Evolutionary conservation across 1,140 invertebrate genomes (phyloP).

Genomic region (Zaprionus inermis): DNA sequence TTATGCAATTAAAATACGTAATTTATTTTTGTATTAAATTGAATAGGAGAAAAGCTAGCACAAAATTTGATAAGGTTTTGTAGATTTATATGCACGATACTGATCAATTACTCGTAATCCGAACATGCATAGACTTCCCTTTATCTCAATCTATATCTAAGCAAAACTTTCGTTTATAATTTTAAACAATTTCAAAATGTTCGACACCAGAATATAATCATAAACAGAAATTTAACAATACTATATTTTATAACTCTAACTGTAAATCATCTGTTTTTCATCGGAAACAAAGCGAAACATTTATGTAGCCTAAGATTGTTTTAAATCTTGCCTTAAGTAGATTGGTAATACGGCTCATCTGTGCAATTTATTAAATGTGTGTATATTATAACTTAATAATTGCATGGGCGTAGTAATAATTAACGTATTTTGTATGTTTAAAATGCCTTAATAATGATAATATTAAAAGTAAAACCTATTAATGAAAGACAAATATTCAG

Average conservation of each 20-base stretch:
- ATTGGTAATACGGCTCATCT: conserved; percentile 56
- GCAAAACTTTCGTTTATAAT: conserved; percentile 21
- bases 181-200: conserved; percentile 7
- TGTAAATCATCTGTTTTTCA: conserved; percentile 36
- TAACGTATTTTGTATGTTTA: conserved; percentile 48
- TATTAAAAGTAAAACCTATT: conserved; percentile 34
- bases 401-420: conserved; percentile 48
- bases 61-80: conserved; percentile 68
- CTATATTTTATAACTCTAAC: conserved; percentile 11
- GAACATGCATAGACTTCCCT: conserved; percentile 46
- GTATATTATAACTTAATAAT: conserved; percentile 54
- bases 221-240: conserved; percentile 3
- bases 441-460: conserved; percentile 49
- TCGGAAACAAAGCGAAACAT: conserved; percentile 45
- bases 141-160: conserved; percentile 47
- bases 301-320: conserved; percentile 76
- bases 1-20: conserved; percentile 79
- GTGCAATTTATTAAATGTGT: conserved; percentile 58
- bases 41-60: conserved; percentile 71
- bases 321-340: conserved; percentile 80
- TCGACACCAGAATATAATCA: conserved; percentile 14
- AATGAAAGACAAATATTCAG: conserved; percentile 38
- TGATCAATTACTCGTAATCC: conserved; percentile 47
- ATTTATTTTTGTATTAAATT: conserved; percentile 79
- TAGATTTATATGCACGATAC: conserved; percentile 54